These are phyloP conservation scores for Sceliomorpha sp. DNA, from an alignment of 2,888 invertebrate species.

Conservation along the genomic window DNA sequence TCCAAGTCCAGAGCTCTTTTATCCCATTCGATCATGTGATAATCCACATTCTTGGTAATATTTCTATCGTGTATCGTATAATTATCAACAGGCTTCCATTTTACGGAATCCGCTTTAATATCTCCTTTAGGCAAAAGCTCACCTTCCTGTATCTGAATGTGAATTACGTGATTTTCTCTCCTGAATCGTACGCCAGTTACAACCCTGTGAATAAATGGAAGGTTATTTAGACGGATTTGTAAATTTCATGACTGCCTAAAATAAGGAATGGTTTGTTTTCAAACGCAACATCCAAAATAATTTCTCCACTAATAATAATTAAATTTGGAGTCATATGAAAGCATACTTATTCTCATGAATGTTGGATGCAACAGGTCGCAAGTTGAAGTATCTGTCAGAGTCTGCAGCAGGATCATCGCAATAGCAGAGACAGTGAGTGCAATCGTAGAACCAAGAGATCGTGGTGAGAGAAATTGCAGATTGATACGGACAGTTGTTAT, in stretches of 20 bases:
- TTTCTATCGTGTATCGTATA: too few species aligned
- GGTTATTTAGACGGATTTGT: too few species aligned
- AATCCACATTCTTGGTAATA: too few species aligned
- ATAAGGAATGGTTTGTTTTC: not conserved
- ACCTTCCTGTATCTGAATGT: too few species aligned
- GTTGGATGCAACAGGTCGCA: slow-evolving; percentile 82
- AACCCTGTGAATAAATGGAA: slow-evolving; percentile 84
- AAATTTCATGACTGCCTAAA: too few species aligned
- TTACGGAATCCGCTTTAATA: slow-evolving; percentile 82
- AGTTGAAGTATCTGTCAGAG: slow-evolving; percentile 91
- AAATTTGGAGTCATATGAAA: too few species aligned
- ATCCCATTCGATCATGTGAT: slow-evolving; percentile 88
- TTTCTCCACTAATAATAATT: too few species aligned
- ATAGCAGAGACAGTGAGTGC: slow-evolving; percentile 93
- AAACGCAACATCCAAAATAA: not conserved
- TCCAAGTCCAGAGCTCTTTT: slow-evolving; percentile 89
- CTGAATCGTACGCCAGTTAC: slow-evolving; percentile 90
- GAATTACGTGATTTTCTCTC: too few species aligned
- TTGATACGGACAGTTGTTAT: slow-evolving; percentile 57
- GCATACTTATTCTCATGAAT: too few species aligned
- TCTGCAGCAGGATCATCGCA: slow-evolving; percentile 85
- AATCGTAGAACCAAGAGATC: slow-evolving; percentile 95
- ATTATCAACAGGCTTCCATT: slow-evolving; percentile 88
- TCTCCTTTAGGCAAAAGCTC: too few species aligned
- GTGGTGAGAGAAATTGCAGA: slow-evolving; percentile 88